Conservation (phyloP, 2,888 invertebrate genomes). For the Spilarctia lutea region DNA sequence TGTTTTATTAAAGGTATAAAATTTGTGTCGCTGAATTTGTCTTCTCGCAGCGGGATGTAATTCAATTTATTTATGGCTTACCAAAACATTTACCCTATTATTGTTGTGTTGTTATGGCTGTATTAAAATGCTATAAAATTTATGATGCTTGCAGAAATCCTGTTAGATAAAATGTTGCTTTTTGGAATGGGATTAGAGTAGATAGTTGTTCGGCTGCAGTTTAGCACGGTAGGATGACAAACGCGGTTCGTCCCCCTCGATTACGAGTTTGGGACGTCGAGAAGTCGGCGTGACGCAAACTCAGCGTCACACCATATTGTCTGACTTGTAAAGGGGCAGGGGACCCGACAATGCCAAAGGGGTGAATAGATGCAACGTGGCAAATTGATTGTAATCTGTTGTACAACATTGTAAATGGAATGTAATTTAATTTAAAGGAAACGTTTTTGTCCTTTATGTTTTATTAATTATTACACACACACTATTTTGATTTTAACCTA, state of each 20-base stretch:
- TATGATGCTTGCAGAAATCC: slow-evolving; percentile 78
- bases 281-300: slow-evolving; percentile 77
- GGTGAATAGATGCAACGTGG: slow-evolving; percentile 74
- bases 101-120: slow-evolving; percentile 84
- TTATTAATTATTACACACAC: slow-evolving; percentile 27
- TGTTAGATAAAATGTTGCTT: slow-evolving; percentile 37
- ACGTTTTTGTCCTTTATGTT: slow-evolving; percentile 52
- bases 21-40: slow-evolving; percentile 73
- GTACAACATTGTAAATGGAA: slow-evolving; percentile 71
- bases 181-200: slow-evolving; percentile 46
- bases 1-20: slow-evolving; percentile 53
- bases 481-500: neutral
- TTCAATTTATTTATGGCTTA: slow-evolving; percentile 84
- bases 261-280: slow-evolving; percentile 77
- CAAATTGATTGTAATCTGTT: slow-evolving; percentile 81
- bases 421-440: slow-evolving; percentile 68
- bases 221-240: slow-evolving; percentile 77
- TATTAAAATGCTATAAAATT: slow-evolving; percentile 85
- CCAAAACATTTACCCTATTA: slow-evolving; percentile 87
- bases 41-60: slow-evolving; percentile 72
- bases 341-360: slow-evolving; percentile 67
- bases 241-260: slow-evolving; percentile 80
- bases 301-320: slow-evolving; percentile 85
- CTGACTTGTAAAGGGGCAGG: slow-evolving; percentile 55
- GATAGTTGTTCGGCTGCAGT: slow-evolving; percentile 28